Percentiles rank a stretch among this genome's conserved stretches.
These are phyloP conservation scores for Dinoponera quadriceps DNA, from an alignment of 1,140 invertebrate genomes.

Conservation along the genomic window DNA sequence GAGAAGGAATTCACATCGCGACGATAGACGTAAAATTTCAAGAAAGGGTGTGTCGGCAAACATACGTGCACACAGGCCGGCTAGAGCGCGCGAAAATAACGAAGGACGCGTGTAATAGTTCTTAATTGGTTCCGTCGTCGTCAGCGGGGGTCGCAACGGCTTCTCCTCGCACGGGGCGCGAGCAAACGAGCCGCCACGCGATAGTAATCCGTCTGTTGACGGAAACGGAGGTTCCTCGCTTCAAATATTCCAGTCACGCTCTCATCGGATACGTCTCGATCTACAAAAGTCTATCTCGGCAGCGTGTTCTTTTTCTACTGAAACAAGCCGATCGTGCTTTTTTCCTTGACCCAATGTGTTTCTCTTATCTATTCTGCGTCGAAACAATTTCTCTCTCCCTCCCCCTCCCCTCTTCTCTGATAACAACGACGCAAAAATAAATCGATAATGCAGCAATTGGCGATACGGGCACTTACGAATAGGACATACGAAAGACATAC, in stretches of 20 bases:
- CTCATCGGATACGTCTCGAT: too few relatives aligned
- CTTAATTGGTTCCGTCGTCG: neutral
- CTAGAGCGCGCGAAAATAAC: neutral
- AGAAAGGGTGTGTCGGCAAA: neutral
- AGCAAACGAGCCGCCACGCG: neutral
- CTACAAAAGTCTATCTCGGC: neutral
- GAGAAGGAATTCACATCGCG: neutral
- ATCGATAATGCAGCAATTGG: too few relatives aligned
- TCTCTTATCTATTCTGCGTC: too few relatives aligned
- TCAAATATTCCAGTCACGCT: neutral
- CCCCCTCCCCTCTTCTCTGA: too few relatives aligned
- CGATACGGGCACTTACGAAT: too few relatives aligned
- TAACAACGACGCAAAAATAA: too few relatives aligned
- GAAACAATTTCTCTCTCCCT: too few relatives aligned
- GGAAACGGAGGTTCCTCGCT: constrained; percentile 5
- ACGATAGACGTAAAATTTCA: too few relatives aligned
- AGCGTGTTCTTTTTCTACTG: too few relatives aligned
- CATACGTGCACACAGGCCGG: neutral
- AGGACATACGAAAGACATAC: too few relatives aligned
- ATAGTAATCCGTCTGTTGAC: neutral
- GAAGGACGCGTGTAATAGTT: constrained; percentile 1
- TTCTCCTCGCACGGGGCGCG: neutral
- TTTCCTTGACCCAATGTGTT: too few relatives aligned
- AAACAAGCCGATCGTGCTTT: too few relatives aligned
- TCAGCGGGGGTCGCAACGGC: neutral